Evolutionary conservation across 2,797 vertebrate genomes (phyloP).

Genomic region (Catharus ustulatus): DNA sequence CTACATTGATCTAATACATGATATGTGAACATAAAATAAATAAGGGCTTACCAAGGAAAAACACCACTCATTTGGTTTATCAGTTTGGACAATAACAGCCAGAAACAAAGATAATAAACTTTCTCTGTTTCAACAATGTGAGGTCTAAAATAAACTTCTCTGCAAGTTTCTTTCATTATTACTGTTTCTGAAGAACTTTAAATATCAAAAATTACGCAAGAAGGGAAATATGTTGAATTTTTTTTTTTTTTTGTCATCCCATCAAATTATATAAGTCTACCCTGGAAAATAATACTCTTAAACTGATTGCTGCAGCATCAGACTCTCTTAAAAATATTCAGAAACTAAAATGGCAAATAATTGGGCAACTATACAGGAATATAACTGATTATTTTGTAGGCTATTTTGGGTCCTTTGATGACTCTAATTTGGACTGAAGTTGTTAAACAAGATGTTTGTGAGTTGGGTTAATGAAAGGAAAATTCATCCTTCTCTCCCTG

Average conservation of each 20-base stretch:
- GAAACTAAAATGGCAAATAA: not conserved
- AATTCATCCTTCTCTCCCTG: not conserved
- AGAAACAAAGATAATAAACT: constrained; percentile 71
- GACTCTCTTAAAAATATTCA: not conserved
- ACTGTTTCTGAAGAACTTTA: constrained; percentile 37
- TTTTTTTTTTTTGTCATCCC: constrained; percentile 52
- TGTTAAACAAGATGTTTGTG: not conserved
- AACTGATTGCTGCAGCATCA: not conserved
- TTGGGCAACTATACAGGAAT: not conserved
- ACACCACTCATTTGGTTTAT: constrained; percentile 27
- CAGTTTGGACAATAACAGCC: constrained; percentile 35
- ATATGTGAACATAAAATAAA: constrained; percentile 62
- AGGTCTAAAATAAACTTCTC: constrained; percentile 33
- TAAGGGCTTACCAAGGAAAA: constrained; percentile 54
- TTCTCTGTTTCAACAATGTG: constrained; percentile 57
- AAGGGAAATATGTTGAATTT: not conserved
- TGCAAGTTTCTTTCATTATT: constrained; percentile 4
- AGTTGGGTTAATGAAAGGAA: not conserved
- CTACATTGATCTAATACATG: constrained; percentile 50
- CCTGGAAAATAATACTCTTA: not conserved
- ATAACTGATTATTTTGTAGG: not conserved
- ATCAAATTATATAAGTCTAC: not conserved
- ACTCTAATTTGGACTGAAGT: not conserved
- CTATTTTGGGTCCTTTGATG: not conserved
- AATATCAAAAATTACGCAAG: not conserved